Conservation (phyloP, 1,140 invertebrate species). For the Magallana ariakensis region DNA sequence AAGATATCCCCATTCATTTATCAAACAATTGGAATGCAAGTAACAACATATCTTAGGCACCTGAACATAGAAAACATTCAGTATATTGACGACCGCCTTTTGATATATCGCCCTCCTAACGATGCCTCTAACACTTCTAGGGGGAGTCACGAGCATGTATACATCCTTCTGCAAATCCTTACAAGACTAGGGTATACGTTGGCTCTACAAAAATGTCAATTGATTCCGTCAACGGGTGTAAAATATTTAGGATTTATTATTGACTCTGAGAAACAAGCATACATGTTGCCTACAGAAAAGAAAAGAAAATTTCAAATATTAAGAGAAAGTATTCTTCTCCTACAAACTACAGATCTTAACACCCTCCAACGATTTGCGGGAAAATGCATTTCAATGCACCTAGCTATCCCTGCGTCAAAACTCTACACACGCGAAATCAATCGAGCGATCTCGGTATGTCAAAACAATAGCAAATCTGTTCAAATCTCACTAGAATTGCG, state of each 20-base stretch:
- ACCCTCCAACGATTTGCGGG: neutral
- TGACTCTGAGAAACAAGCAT: neutral
- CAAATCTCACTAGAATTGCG: neutral
- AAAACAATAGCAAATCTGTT: neutral
- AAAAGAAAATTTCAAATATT: neutral
- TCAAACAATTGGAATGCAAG: neutral
- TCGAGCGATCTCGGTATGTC: neutral
- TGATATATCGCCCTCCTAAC: neutral
- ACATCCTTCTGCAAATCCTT: neutral
- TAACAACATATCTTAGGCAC: neutral
- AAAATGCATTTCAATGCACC: neutral
- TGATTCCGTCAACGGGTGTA: neutral
- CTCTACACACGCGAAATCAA: neutral
- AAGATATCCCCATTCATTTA: slow-evolving; percentile 47
- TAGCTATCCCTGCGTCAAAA: neutral
- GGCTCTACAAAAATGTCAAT: neutral
- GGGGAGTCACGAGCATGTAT: neutral
- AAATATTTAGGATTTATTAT: neutral
- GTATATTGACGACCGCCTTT: neutral
- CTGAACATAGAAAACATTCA: no score
- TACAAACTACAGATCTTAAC: neutral
- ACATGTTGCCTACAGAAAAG: neutral
- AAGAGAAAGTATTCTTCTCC: neutral
- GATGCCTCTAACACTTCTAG: neutral
- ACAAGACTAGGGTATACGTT: slow-evolving; percentile 1